phyloP scores from a whole-genome alignment of 2,888 invertebrate genomes.

The Luffia ferchaultella region DNA sequence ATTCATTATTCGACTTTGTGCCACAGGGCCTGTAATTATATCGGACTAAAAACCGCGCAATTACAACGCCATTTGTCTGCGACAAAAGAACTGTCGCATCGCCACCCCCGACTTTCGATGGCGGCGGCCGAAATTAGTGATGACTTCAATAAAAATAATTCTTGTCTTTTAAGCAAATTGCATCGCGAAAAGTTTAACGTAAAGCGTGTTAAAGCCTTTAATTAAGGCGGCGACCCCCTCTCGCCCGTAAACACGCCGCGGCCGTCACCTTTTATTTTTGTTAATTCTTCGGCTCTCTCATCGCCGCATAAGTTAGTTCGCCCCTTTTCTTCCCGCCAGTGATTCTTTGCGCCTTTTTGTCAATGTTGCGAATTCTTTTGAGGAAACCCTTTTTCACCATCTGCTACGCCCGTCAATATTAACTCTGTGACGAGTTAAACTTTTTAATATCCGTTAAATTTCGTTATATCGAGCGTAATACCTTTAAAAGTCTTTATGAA shows the following conservation, averaged over 20 bases:
- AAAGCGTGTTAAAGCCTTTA: conserved; percentile 66
- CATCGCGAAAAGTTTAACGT: conserved; percentile 61
- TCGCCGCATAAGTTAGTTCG: conserved; percentile 65
- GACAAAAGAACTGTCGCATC: conserved; percentile 43
- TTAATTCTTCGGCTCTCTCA: conserved; percentile 59
- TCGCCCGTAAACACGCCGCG: conserved; percentile 55
- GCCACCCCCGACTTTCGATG: conserved; percentile 23
- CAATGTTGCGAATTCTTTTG: conserved; percentile 64
- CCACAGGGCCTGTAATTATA: background rate
- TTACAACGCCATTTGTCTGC: conserved; percentile 55
- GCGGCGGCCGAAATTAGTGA: conserved; percentile 60
- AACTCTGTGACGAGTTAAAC: conserved; percentile 61
- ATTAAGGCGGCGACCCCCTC: conserved; percentile 53
- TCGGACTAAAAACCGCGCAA: conserved; percentile 43
- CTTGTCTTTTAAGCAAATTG: conserved; percentile 67
- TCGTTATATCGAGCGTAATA: conserved; percentile 52
- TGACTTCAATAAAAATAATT: conserved; percentile 68
- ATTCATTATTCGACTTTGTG: background rate
- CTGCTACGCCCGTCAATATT: conserved; percentile 67
- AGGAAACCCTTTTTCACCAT: conserved; percentile 60
- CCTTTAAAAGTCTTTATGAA: conserved; percentile 43
- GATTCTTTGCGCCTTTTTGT: conserved; percentile 66
- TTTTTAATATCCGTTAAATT: conserved; percentile 68
- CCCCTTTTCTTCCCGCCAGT: conserved; percentile 39
- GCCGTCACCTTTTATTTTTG: conserved; percentile 66